These are phyloP conservation scores for Sussaba pulchella DNA, from an alignment of 2,888 invertebrate species.

Conservation along the genomic window DNA sequence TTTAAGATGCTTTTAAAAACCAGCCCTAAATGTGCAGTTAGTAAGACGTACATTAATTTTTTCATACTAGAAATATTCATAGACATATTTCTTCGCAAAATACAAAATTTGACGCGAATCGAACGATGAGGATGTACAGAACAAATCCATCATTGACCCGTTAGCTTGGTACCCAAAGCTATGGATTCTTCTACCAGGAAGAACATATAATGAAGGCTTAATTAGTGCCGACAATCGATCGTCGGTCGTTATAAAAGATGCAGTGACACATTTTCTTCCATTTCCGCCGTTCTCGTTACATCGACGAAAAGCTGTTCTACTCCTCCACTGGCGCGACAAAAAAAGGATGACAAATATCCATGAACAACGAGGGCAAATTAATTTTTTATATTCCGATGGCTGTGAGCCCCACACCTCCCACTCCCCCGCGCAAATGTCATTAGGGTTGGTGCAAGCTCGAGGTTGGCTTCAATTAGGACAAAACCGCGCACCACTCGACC, in stretches of 20 bases:
- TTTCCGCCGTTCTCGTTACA: background rate
- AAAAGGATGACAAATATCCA: background rate
- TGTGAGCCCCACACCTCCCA: background rate
- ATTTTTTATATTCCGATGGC: conserved; percentile 8
- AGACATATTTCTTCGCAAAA: no score
- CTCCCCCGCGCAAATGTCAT: conserved; percentile 9
- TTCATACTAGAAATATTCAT: no score
- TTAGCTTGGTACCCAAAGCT: no score
- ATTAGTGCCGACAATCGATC: background rate
- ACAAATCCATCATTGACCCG: no score
- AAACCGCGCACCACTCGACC: conserved; percentile 9
- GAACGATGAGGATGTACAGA: background rate
- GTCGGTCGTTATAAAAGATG: background rate
- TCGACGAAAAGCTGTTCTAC: background rate
- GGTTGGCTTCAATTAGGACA: conserved; percentile 39
- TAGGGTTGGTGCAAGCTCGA: background rate
- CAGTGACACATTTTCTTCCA: background rate
- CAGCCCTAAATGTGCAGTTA: no score
- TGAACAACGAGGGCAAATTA: background rate
- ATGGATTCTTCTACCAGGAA: no score
- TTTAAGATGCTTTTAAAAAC: no score
- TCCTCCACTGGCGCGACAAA: background rate
- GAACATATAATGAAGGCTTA: no score
- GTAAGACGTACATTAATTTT: no score
- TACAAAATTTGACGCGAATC: background rate